phyloP scores from a whole-genome alignment of 2,797 vertebrate genomes.

The Tangara arthus region DNA sequence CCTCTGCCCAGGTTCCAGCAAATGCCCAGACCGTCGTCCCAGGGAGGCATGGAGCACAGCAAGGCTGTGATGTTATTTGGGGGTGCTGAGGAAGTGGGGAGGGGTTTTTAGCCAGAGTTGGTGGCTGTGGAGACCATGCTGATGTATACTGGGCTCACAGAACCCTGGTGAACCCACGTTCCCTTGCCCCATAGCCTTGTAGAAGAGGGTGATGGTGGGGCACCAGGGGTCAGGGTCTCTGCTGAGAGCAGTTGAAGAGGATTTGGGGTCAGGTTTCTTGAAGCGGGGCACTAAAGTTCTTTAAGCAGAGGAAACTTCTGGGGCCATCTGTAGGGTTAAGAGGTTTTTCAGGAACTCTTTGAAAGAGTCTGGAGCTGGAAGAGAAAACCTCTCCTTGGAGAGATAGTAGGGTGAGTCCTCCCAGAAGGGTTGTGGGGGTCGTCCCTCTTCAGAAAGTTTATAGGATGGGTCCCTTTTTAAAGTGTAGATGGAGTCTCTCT shows the following conservation, averaged over 20 bases:
- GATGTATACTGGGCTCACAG: neutral
- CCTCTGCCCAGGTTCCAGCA: neutral
- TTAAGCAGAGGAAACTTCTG: neutral
- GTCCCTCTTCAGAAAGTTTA: neutral
- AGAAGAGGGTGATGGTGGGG: neutral
- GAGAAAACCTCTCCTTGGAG: neutral
- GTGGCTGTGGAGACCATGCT: neutral
- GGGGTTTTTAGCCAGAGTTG: fast-evolving
- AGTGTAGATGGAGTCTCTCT: neutral
- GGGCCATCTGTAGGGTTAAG: neutral
- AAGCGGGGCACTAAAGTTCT: neutral
- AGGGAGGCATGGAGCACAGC: neutral
- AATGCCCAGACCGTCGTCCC: fast-evolving
- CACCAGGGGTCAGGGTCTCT: neutral
- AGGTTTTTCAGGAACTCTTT: neutral
- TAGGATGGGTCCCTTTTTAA: neutral
- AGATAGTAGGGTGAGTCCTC: neutral
- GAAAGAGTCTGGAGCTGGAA: neutral
- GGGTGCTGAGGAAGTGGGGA: neutral
- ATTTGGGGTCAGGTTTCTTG: neutral
- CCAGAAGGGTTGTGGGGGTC: neutral
- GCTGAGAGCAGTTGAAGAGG: neutral
- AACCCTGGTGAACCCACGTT: neutral
- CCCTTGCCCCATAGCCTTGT: fast-evolving
- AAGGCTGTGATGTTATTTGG: neutral